A percentile compares a stretch with the other conserved stretches of the same genome.
Evolutionary conservation across 2,797 vertebrate genomes (phyloP).

Genomic region (Diplodus sargus): DNA sequence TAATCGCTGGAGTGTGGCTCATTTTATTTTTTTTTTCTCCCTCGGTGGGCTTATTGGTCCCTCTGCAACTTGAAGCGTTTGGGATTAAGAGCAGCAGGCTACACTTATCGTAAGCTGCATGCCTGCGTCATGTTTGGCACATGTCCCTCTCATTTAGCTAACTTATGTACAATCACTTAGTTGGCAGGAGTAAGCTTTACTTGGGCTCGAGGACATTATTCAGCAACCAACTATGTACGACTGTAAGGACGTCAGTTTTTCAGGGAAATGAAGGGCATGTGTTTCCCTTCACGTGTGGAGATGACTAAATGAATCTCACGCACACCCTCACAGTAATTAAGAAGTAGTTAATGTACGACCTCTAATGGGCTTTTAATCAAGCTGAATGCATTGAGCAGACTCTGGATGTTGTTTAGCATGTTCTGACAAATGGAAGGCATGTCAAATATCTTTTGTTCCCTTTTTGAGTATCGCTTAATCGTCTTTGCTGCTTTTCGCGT

Average conservation of each 20-base stretch:
- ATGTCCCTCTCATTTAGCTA: background rate
- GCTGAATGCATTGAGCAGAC: slow-evolving; percentile 47
- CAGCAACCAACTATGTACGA: slow-evolving; percentile 21
- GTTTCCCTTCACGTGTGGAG: slow-evolving; percentile 56
- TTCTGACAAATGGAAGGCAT: background rate
- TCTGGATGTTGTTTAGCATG: slow-evolving; percentile 20
- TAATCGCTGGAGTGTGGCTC: slow-evolving; percentile 41
- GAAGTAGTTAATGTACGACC: slow-evolving; percentile 51
- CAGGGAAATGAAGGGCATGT: slow-evolving; percentile 67
- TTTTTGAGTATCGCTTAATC: background rate
- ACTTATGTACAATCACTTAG: background rate
- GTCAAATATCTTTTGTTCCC: too few species aligned
- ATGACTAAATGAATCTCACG: slow-evolving; percentile 64
- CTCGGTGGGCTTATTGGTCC: slow-evolving; percentile 47
- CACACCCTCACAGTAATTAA: slow-evolving; percentile 50
- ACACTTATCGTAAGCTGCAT: background rate
- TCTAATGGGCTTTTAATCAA: slow-evolving; percentile 70
- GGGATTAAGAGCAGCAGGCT: slow-evolving; percentile 35
- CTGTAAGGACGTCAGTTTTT: slow-evolving; percentile 39
- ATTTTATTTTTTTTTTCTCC: slow-evolving; percentile 7
- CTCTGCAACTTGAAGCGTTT: slow-evolving; percentile 37
- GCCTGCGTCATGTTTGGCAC: slow-evolving; percentile 19
- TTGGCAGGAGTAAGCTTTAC: slow-evolving; percentile 6
- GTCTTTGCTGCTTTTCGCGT: background rate
- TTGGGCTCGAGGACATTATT: slow-evolving; percentile 45